phyloP scores from a whole-genome alignment of 2,888 invertebrate species.

The Microctonus hyperodae region DNA sequence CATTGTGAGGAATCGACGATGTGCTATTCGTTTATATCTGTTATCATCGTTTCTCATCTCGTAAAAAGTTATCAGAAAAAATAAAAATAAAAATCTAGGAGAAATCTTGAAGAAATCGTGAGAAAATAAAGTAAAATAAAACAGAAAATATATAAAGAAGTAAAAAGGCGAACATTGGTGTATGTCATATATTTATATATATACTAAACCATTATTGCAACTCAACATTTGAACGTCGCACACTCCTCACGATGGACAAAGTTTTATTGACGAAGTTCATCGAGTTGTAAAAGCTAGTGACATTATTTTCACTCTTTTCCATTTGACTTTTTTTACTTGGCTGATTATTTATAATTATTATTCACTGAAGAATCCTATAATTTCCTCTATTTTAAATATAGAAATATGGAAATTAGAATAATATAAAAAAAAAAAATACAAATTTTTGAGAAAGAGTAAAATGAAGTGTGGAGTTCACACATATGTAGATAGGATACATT shows the following conservation, averaged over 20 bases:
- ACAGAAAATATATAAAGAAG: too few relatives aligned
- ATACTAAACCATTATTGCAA: constrained; percentile 12
- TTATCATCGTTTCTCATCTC: too few relatives aligned
- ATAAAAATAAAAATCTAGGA: background rate
- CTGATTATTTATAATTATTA: constrained; percentile 11
- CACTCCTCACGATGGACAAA: background rate
- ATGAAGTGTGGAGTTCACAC: background rate
- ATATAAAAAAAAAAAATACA: background rate
- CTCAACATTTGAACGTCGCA: background rate
- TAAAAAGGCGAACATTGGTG: constrained; percentile 4
- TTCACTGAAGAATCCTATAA: background rate
- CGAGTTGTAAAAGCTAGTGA: constrained; percentile 10
- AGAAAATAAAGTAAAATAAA: constrained; percentile 2
- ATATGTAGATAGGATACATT: background rate
- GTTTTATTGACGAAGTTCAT: constrained; percentile 8
- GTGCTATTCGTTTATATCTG: background rate
- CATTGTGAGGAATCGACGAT: background rate
- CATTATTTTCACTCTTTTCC: constrained; percentile 4
- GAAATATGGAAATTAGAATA: background rate
- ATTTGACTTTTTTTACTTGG: background rate
- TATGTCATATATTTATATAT: background rate
- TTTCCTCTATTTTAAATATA: background rate
- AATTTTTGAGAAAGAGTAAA: background rate
- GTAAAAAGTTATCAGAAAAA: background rate
- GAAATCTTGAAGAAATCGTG: constrained; percentile 4